phyloP scores from a whole-genome alignment of 1,140 invertebrate species.

The Brachionus angularis region DNA sequence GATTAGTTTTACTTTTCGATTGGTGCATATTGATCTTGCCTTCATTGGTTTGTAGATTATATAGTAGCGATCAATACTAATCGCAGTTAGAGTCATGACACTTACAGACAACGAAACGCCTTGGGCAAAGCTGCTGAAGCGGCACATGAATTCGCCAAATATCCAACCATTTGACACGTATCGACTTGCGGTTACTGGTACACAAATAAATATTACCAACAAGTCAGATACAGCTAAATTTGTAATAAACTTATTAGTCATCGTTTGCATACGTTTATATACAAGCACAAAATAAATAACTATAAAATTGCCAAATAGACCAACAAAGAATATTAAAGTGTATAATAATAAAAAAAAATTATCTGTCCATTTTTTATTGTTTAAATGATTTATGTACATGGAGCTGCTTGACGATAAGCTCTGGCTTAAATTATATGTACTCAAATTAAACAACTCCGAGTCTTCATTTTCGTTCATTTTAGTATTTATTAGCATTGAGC shows the following conservation, averaged over 20 bases:
- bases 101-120: conserved; percentile 16
- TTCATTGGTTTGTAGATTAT: conserved; percentile 41
- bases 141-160: conserved; percentile 43
- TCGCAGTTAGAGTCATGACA: conserved; percentile 17
- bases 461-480: too few relatives aligned
- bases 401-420: too few relatives aligned
- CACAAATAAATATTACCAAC: conserved; percentile 30
- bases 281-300: conserved; percentile 32
- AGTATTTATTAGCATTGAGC: not conserved
- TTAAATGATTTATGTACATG: conserved; percentile 5
- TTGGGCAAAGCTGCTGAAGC: conserved; percentile 42
- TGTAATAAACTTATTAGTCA: conserved; percentile 31
- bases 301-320: conserved; percentile 27
- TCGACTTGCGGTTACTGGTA: conserved; percentile 23
- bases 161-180: conserved; percentile 31
- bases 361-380: not conserved
- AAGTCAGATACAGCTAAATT: conserved; percentile 44
- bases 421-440: too few relatives aligned
- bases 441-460: too few relatives aligned
- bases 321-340: conserved; percentile 22
- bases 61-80: conserved; percentile 34
- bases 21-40: conserved; percentile 25
- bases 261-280: conserved; percentile 38
- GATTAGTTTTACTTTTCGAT: not conserved
- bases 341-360: conserved; percentile 16